Conservation (phyloP, 1,140 invertebrate species). For the Hormaphis cornu region DNA sequence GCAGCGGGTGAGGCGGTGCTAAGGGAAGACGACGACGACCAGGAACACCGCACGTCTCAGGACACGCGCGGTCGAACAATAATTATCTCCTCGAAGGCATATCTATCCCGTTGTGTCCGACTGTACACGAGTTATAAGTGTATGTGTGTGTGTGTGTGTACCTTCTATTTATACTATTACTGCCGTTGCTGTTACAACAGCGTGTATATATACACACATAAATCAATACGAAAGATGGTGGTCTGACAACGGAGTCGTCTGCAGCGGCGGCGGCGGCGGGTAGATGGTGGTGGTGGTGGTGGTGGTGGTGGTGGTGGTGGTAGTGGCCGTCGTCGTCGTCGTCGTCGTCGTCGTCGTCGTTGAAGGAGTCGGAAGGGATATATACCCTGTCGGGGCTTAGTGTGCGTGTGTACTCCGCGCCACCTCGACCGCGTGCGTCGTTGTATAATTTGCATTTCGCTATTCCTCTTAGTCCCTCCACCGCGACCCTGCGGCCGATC, state of each 20-base stretch:
- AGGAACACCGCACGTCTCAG: neutral
- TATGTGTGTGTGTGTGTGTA: neutral
- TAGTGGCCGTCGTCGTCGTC: neutral
- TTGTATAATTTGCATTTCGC: conserved; percentile 35
- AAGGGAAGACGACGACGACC: neutral
- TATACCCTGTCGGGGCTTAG: neutral
- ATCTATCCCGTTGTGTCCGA: conserved; percentile 18
- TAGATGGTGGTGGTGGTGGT: neutral
- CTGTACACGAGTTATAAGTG: neutral
- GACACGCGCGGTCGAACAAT: conserved; percentile 33
- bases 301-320: neutral
- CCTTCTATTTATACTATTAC: conserved; percentile 29
- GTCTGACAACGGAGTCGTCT: too few species aligned
- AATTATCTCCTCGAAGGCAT: conserved; percentile 35
- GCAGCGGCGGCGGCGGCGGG: too few species aligned
- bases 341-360: neutral
- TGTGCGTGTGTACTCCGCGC: conserved; percentile 2
- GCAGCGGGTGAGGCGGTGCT: neutral
- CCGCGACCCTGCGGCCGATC: neutral
- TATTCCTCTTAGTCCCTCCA: conserved; percentile 20
- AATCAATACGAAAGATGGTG: conserved; percentile 33
- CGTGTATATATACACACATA: conserved; percentile 27
- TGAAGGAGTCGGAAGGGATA: conserved; percentile 26
- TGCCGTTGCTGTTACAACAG: too few species aligned
- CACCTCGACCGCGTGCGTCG: conserved; percentile 26